These are phyloP conservation scores for Epistrophella euchroma DNA, from an alignment of 2,888 invertebrate genomes.

Conservation along the genomic window DNA sequence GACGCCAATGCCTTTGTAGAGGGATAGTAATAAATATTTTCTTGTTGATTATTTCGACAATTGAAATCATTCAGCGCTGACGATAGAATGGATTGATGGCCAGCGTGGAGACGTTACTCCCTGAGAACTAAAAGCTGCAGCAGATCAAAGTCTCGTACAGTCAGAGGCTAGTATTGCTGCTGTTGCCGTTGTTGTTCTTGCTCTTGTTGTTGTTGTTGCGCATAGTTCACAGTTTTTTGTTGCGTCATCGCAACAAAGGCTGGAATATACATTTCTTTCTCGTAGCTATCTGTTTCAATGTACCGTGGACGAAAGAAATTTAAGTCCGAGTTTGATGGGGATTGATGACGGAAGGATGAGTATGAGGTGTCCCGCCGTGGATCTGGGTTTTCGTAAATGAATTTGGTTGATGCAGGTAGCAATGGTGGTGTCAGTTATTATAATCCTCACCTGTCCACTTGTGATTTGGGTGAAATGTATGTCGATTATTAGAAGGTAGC, in stretches of 20 bases:
- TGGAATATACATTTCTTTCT: conserved; percentile 81
- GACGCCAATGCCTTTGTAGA: conserved; percentile 24
- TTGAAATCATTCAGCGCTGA: conserved; percentile 42
- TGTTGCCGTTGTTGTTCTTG: conserved; percentile 77
- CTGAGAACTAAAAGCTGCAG: conserved; percentile 87
- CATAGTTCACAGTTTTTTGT: conserved; percentile 11
- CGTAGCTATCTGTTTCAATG: conserved; percentile 78
- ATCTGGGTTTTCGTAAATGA: conserved; percentile 51
- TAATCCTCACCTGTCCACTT: conserved; percentile 55
- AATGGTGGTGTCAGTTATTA: too few relatives aligned
- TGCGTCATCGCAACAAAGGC: conserved; percentile 70
- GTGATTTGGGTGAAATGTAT: conserved; percentile 57
- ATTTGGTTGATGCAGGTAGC: conserved; percentile 35
- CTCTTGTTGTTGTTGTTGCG: conserved; percentile 25
- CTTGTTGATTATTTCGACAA: conserved; percentile 14
- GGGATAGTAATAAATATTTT: conserved; percentile 54
- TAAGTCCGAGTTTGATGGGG: background rate
- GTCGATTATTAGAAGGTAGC: conserved; percentile 38
- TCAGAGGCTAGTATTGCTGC: conserved; percentile 87
- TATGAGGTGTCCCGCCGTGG: conserved; percentile 15
- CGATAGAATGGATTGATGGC: conserved; percentile 77
- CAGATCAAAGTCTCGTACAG: conserved; percentile 88
- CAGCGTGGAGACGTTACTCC: conserved; percentile 86
- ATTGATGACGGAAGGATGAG: background rate
- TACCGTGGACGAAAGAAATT: conserved; percentile 42